phyloP scores from a whole-genome alignment of 2,113 vertebrate species.

The Poecile atricapillus region DNA sequence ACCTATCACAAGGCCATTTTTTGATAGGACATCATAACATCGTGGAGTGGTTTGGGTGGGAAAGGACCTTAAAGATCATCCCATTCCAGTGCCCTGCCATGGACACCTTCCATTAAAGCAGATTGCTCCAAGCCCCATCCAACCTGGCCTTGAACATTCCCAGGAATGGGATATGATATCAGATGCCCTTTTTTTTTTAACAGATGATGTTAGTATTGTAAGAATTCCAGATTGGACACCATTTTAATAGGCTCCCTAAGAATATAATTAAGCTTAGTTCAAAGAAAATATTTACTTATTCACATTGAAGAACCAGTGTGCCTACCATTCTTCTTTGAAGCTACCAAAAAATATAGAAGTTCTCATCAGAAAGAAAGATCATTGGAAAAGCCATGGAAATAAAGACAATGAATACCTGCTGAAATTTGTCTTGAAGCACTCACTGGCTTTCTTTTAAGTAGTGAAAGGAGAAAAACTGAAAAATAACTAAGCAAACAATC shows the following conservation, averaged over 20 bases:
- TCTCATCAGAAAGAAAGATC: not conserved
- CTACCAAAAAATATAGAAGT: not conserved
- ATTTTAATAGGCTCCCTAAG: not conserved
- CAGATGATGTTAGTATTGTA: not conserved
- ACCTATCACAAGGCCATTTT: not conserved
- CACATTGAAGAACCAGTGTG: not conserved
- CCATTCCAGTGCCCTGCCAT: accelerated
- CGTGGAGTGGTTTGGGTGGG: not conserved
- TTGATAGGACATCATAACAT: accelerated
- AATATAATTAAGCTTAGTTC: not conserved
- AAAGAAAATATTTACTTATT: not conserved
- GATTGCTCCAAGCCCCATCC: not conserved
- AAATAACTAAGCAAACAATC: not conserved
- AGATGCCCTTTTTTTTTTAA: not conserved
- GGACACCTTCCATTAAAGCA: not conserved
- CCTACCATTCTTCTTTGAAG: not conserved
- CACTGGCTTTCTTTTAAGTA: not conserved
- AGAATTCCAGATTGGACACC: not conserved
- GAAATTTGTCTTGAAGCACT: not conserved
- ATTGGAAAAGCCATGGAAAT: not conserved
- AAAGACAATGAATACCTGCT: not conserved
- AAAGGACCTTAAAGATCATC: not conserved
- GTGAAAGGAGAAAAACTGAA: not conserved
- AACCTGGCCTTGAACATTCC: not conserved
- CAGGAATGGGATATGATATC: accelerated